A percentile compares a stretch with the other conserved stretches of the same genome.
These are phyloP conservation scores for Rhimphoctona megacephalus DNA, from an alignment of 2,888 invertebrate species.

Conservation along the genomic window DNA sequence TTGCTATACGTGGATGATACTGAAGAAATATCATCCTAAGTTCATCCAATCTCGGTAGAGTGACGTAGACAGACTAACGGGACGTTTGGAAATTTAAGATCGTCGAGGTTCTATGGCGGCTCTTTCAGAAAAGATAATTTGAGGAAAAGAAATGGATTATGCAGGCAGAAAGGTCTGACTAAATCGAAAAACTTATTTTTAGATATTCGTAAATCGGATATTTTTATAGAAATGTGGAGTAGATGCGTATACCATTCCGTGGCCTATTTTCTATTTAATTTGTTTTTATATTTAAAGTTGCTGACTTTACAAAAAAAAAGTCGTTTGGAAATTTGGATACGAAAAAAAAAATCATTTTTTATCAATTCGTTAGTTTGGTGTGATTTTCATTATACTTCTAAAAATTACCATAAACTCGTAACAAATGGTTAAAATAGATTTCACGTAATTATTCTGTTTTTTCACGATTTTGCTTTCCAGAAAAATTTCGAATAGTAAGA, in stretches of 20 bases:
- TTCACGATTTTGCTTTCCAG: background rate
- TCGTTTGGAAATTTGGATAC: too few species aligned
- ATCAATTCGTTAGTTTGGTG: too few species aligned
- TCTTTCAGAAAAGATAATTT: constrained; percentile 41
- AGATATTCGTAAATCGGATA: background rate
- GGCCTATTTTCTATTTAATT: background rate
- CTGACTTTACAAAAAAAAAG: too few species aligned
- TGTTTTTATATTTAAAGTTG: too few species aligned
- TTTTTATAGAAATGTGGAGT: background rate
- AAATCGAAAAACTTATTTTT: background rate
- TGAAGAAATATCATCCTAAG: constrained; percentile 65
- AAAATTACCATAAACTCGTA: too few species aligned
- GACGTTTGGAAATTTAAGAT: constrained; percentile 43
- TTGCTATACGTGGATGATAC: constrained; percentile 34
- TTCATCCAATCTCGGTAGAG: constrained; percentile 64
- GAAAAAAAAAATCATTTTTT: too few species aligned
- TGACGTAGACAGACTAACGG: constrained; percentile 19
- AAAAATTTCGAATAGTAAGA: background rate
- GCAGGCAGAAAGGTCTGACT: background rate
- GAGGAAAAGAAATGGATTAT: constrained; percentile 46
- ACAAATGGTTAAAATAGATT: too few species aligned
- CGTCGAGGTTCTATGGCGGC: constrained; percentile 16
- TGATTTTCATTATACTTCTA: too few species aligned
- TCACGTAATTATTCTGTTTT: background rate
- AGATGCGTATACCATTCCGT: background rate